Evolutionary conservation across 1,140 invertebrate species (phyloP).

Genomic region (Pectinophora gossypiella): DNA sequence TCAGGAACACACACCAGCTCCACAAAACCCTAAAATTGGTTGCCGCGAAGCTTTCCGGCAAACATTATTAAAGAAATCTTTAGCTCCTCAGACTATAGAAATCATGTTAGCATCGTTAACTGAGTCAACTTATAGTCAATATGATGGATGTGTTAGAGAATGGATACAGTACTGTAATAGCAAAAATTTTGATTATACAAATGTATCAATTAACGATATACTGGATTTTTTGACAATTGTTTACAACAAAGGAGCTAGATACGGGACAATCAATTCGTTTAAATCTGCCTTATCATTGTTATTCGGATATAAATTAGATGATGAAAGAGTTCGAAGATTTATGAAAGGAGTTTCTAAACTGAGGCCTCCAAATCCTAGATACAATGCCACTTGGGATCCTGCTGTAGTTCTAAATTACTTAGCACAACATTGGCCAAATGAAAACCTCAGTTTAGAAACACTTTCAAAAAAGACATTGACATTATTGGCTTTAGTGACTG

Average conservation of each 20-base stretch:
- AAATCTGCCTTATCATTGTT: slow-evolving; percentile 3
- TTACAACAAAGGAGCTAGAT: slow-evolving; percentile 9
- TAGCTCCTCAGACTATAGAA: slow-evolving; percentile 7
- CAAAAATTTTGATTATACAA: slow-evolving; percentile 4
- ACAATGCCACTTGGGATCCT: slow-evolving; percentile 6
- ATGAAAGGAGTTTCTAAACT: slow-evolving; percentile 4
- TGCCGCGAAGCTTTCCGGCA: slow-evolving; percentile 16
- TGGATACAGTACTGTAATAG: slow-evolving; percentile 12
- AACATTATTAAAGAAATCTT: slow-evolving; percentile 7
- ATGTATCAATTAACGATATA: neutral
- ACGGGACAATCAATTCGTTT: slow-evolving; percentile 8
- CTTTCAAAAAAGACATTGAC: neutral
- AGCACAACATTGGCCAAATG: neutral
- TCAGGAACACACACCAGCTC: slow-evolving; percentile 10
- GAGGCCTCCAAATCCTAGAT: slow-evolving; percentile 7
- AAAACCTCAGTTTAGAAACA: neutral
- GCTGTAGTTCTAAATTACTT: slow-evolving; percentile 4
- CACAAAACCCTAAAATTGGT: slow-evolving; percentile 8
- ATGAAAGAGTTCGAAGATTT: slow-evolving; percentile 2
- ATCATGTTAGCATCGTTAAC: slow-evolving; percentile 14
- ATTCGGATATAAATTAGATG: neutral
- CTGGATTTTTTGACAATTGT: slow-evolving; percentile 10
- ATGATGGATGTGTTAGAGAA: slow-evolving; percentile 7
- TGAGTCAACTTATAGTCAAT: slow-evolving; percentile 14
- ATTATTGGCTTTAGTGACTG: slow-evolving; percentile 4